Conservation (phyloP, 2,797 vertebrate genomes). For the Thaleichthys pacificus region DNA sequence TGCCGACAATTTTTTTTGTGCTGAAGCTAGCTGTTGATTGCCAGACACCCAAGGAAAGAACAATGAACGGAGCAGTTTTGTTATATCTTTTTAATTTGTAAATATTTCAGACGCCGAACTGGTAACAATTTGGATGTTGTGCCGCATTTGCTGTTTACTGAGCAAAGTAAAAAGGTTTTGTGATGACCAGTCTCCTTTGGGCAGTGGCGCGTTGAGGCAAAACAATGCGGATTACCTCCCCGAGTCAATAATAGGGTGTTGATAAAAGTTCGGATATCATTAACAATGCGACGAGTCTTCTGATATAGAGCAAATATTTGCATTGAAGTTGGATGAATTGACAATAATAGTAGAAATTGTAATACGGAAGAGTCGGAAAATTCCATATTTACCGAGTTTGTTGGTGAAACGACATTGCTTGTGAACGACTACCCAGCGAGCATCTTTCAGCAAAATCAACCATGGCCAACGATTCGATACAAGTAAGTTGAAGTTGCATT, state of each 20-base stretch:
- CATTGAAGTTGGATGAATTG: slow-evolving; percentile 15
- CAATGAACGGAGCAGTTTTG: slow-evolving; percentile 17
- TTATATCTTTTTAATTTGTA: neutral
- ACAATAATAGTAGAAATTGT: neutral
- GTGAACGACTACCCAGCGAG: neutral
- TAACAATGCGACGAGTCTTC: neutral
- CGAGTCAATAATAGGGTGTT: slow-evolving; percentile 46
- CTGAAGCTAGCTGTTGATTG: slow-evolving; percentile 12
- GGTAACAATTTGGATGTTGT: slow-evolving; percentile 16
- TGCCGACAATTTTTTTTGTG: neutral
- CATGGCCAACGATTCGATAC: slow-evolving; percentile 80
- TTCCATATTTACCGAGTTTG: slow-evolving; percentile 41
- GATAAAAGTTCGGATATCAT: slow-evolving; percentile 37
- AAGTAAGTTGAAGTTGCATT: slow-evolving; percentile 68
- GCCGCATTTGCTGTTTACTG: neutral
- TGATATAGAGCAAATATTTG: neutral
- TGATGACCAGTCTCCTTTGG: slow-evolving; percentile 40
- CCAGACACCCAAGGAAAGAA: slow-evolving; percentile 8
- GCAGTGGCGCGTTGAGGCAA: slow-evolving; percentile 54
- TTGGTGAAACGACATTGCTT: slow-evolving; percentile 28
- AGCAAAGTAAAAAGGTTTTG: slow-evolving; percentile 20
- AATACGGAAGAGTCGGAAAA: neutral
- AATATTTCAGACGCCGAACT: neutral
- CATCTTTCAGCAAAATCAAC: slow-evolving; percentile 26
- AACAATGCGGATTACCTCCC: slow-evolving; percentile 67